Evolutionary conservation across 2,113 vertebrate genomes (phyloP).

Genomic region (Crotalus viridis): DNA sequence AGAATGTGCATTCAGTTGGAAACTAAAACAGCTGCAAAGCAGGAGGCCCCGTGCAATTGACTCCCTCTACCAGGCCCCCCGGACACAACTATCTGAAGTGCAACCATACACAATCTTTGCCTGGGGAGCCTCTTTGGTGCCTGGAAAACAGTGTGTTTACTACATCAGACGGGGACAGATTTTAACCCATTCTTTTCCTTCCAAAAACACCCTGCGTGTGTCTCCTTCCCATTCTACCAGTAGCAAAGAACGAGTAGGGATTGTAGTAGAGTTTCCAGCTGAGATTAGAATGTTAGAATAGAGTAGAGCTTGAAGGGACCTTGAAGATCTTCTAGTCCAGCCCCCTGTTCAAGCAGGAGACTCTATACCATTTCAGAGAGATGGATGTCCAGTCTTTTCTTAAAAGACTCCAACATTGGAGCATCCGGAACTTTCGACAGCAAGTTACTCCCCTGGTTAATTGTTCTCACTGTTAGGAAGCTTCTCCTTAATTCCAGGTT

Average conservation of each 20-base stretch:
- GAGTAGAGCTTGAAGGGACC: not conserved
- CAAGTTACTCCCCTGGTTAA: not conserved
- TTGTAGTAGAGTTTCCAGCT: not conserved
- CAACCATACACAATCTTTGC: not conserved
- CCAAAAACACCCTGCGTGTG: not conserved
- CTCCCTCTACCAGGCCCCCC: not conserved
- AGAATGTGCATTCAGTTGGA: not conserved
- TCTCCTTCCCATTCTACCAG: not conserved
- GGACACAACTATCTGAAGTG: not conserved
- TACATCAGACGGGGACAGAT: not conserved
- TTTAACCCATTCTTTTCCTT: not conserved
- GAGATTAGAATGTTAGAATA: not conserved
- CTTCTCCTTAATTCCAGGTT: not conserved
- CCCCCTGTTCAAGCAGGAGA: too few species aligned
- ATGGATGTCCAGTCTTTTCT: too few species aligned
- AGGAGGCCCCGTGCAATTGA: not conserved
- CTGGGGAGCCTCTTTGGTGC: conserved; percentile 4
- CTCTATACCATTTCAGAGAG: too few species aligned
- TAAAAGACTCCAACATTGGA: not conserved
- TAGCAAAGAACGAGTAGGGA: not conserved
- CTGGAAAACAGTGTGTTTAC: not conserved
- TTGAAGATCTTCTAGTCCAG: not conserved
- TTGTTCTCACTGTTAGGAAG: not conserved
- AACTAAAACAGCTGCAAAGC: not conserved
- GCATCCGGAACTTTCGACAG: too few species aligned